phyloP scores from a whole-genome alignment of 2,113 vertebrate species.

The Eira barbara region DNA sequence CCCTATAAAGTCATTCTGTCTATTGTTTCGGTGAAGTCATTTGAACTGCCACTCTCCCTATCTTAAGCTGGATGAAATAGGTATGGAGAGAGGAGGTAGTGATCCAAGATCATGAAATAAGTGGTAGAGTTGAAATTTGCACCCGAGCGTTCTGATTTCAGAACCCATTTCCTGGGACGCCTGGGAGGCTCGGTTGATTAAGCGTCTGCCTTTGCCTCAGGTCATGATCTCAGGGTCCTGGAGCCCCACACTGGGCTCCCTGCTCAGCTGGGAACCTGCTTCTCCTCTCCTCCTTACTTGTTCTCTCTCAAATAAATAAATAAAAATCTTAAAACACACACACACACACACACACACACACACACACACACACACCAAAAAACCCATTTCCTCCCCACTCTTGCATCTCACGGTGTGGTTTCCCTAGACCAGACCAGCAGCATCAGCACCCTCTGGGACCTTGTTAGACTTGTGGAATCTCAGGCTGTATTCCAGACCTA shows the following conservation, averaged over 20 bases:
- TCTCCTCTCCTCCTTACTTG: too few species aligned
- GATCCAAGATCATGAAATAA: neutral
- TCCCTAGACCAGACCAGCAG: neutral
- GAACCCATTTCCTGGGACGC: neutral
- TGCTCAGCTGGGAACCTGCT: too few species aligned
- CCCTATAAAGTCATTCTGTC: neutral
- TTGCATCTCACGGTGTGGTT: fast-evolving
- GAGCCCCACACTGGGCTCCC: too few species aligned
- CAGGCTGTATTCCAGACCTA: neutral
- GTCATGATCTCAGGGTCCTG: too few species aligned
- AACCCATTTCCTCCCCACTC: neutral
- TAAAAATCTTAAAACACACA: too few species aligned
- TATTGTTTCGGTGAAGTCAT: neutral
- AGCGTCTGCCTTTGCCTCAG: too few species aligned
- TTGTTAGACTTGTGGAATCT: neutral
- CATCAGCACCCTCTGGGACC: too few species aligned
- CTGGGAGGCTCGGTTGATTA: too few species aligned
- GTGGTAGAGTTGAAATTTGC: neutral
- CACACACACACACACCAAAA: too few species aligned
- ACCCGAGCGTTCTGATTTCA: neutral
- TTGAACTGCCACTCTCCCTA: neutral
- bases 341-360: too few species aligned
- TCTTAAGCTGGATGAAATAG: neutral
- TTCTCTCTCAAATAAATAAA: neutral
- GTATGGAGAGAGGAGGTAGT: neutral